These are phyloP conservation scores for Euclidia mi DNA, from an alignment of 2,888 invertebrate genomes.

Conservation along the genomic window DNA sequence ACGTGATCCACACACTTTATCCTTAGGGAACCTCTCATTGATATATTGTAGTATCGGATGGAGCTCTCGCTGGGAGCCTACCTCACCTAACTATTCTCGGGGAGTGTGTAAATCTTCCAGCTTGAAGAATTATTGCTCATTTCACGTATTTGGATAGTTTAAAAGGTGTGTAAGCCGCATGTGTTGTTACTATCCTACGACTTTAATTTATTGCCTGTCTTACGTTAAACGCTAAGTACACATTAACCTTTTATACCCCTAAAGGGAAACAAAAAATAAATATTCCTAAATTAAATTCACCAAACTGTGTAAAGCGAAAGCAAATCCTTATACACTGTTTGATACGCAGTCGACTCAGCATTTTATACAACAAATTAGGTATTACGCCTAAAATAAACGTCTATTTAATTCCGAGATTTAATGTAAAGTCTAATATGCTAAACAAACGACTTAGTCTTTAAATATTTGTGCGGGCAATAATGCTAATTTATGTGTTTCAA, in stretches of 20 bases:
- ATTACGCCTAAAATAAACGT: constrained; percentile 25
- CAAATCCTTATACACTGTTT: too few species aligned
- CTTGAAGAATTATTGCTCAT: constrained; percentile 76
- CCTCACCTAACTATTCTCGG: constrained; percentile 68
- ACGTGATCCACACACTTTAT: constrained; percentile 82
- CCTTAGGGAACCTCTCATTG: constrained; percentile 72
- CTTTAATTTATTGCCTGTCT: neutral
- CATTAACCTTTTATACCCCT: neutral
- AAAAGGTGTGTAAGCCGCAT: constrained; percentile 50
- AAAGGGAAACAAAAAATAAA: too few species aligned
- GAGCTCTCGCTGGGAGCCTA: constrained; percentile 58
- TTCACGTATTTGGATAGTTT: constrained; percentile 68
- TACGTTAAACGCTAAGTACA: constrained; percentile 1
- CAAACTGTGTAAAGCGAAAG: too few species aligned
- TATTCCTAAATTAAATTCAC: neutral
- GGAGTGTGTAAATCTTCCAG: constrained; percentile 74
- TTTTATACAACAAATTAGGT: constrained; percentile 14
- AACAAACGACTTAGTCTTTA: constrained; percentile 43
- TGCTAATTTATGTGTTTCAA: constrained; percentile 45
- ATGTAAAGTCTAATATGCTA: constrained; percentile 47
- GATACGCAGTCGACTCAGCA: constrained; percentile 8
- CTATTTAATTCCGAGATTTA: constrained; percentile 36
- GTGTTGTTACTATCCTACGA: constrained; percentile 25
- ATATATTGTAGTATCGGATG: constrained; percentile 75
- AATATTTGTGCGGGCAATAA: constrained; percentile 43